Evolutionary conservation across 2,888 invertebrate genomes (phyloP), one percentile per base, ranked within the genome.

Genomic region (Zhuqinia jingwanae): DNA sequence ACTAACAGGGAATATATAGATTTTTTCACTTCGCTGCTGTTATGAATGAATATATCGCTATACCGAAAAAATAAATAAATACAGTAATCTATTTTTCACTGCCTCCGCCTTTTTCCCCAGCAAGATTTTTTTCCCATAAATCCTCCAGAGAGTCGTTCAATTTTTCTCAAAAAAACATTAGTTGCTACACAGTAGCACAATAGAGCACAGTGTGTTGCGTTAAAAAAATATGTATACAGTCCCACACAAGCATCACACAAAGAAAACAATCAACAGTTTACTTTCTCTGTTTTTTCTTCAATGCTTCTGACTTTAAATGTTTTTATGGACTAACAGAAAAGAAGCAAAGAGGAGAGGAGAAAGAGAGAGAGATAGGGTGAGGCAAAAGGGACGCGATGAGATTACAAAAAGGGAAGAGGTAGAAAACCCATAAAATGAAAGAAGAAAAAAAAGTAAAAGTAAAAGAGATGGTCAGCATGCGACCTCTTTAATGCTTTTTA

Each of bases 241-340:
- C 22, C n/a, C n/a, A n/a, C n/a, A n/a, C n/a, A n/a, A 17, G 6
- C 13, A 0, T 53, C 25, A 25, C 0, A 27, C 11, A 30, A 73
- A 68, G 60, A 63, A 85, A 80, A 85, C 85, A 80, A 85, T 79
- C 85, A 85, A 85, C 85, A 85, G 80, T 85, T 85, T 79, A 77
- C 77, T 77, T 76, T 76, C 53, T 17, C 25, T 47, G 17, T 8
- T 6, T 36, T 70, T 47, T 30, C 25, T 70, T 27, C 13, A 2
- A 17, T 22, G 15, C 60, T n/a, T 76, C 27, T 36, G 10, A n/a
- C 27, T 83, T 76, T 53, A 78, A 68, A 85, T 85, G 70, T 58
- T 70, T 85, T 78, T 78, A 85, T 77, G 58, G 45, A 70, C 58
- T n/a, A 30, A 22, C n/a, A 17, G 58, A 58, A 58, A n/a, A n/a